A percentile compares a stretch with the other conserved stretches of the same genome.
Evolutionary conservation across 2,113 vertebrate genomes (phyloP).

Genomic region (Mobula hypostoma): DNA sequence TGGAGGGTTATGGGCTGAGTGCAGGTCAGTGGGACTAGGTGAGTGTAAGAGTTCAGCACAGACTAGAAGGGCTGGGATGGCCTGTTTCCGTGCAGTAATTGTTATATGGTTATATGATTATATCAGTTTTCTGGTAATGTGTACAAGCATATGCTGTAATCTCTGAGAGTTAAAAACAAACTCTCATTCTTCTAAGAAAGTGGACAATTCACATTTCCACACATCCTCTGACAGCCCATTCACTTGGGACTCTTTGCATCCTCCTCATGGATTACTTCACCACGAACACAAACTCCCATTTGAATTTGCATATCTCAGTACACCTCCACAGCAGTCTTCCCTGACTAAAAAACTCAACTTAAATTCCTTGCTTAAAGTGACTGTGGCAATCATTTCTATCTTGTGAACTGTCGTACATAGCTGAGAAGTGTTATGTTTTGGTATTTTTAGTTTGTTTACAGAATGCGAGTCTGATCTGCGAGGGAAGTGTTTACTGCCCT

Average conservation of each 20-base stretch:
- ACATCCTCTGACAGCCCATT: neutral
- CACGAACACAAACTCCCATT: neutral
- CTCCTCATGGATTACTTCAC: neutral
- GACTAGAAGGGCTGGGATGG: too few relatives aligned
- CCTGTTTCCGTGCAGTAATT: too few relatives aligned
- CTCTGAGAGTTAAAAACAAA: neutral
- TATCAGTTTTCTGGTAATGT: too few relatives aligned
- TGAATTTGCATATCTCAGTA: neutral
- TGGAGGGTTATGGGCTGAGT: too few relatives aligned
- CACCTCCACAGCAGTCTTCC: neutral
- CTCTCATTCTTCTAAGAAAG: neutral
- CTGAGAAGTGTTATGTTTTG: neutral
- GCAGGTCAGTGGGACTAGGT: too few relatives aligned
- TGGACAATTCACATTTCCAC: neutral
- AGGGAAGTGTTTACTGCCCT: neutral
- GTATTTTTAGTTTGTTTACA: neutral
- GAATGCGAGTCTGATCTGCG: neutral
- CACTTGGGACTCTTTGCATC: neutral
- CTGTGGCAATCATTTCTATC: too few relatives aligned
- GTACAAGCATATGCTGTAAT: too few relatives aligned
- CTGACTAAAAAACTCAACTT: neutral
- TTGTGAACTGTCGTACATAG: too few relatives aligned
- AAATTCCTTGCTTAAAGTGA: neutral
- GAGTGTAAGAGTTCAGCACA: too few relatives aligned
- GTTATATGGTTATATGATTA: too few relatives aligned